These are phyloP conservation scores for Hyla sarda DNA, from an alignment of 2,113 vertebrate genomes.

Conservation along the genomic window DNA sequence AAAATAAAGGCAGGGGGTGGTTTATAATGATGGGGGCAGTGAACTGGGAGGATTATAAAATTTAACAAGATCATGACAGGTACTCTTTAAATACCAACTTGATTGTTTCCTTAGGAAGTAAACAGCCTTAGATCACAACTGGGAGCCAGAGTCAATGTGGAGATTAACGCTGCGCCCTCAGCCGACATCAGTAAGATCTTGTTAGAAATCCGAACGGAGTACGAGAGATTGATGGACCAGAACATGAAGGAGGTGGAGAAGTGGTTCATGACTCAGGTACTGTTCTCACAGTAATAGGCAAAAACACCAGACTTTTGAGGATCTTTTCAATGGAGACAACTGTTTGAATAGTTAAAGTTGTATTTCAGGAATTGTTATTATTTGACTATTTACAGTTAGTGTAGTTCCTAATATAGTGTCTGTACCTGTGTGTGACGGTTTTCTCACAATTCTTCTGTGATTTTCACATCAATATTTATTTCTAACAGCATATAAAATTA, in stretches of 20 bases:
- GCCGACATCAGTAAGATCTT: conserved; percentile 68
- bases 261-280: conserved; percentile 82
- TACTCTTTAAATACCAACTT: neutral
- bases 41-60: no score
- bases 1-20: no score
- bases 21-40: no score
- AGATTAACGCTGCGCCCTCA: conserved; percentile 78
- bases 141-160: conserved; percentile 80
- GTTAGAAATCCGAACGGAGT: conserved; percentile 77
- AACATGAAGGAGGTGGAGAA: conserved; percentile 73
- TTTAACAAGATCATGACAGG: no score
- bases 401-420: no score
- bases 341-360: neutral
- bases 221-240: conserved; percentile 73
- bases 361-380: neutral
- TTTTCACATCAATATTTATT: no score
- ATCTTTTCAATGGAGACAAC: neutral
- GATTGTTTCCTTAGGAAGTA: conserved; percentile 73
- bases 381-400: no score
- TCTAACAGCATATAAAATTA: no score
- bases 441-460: no score
- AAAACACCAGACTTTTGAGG: neutral
- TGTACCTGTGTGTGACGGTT: no score
- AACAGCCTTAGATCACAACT: conserved; percentile 77
- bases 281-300: neutral